phyloP scores from a whole-genome alignment of 2,888 invertebrate species.

The Macroteleia sp. region DNA sequence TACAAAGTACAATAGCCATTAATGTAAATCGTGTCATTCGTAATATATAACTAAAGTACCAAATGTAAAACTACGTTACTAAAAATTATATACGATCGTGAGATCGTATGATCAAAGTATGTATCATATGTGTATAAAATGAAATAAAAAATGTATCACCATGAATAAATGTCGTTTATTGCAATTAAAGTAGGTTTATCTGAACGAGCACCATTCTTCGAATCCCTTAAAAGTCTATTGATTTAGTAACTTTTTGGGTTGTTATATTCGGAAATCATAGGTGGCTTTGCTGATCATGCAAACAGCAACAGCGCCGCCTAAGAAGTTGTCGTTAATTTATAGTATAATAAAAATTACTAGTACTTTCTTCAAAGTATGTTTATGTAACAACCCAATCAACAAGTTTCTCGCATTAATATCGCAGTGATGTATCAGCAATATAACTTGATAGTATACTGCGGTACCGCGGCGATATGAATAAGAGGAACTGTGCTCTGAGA shows the following conservation, averaged over 20 bases:
- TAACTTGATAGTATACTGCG: no score
- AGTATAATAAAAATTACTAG: no score
- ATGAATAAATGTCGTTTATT: constrained; percentile 13
- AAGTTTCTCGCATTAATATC: no score
- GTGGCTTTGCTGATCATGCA: constrained; percentile 24
- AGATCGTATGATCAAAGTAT: constrained; percentile 20
- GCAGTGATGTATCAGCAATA: no score
- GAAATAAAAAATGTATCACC: constrained; percentile 3
- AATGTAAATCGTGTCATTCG: constrained; percentile 54
- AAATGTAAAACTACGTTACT: constrained; percentile 47
- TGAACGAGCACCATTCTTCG: constrained; percentile 59
- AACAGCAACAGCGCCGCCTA: neutral
- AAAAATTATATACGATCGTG: constrained; percentile 28
- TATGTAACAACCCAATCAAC: no score
- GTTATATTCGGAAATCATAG: neutral
- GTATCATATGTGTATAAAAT: constrained; percentile 4
- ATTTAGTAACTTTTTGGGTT: neutral
- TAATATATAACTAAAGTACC: constrained; percentile 36
- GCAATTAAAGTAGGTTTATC: constrained; percentile 58
- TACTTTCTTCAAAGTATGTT: no score
- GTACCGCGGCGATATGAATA: no score
- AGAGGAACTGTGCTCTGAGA: no score
- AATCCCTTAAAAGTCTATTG: constrained; percentile 10
- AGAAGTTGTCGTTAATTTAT: no score
- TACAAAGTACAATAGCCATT: constrained; percentile 59